A percentile compares a stretch with the other conserved stretches of the same genome.
These are phyloP conservation scores for Laticauda colubrina DNA, from an alignment of 2,113 vertebrate genomes.

Conservation along the genomic window DNA sequence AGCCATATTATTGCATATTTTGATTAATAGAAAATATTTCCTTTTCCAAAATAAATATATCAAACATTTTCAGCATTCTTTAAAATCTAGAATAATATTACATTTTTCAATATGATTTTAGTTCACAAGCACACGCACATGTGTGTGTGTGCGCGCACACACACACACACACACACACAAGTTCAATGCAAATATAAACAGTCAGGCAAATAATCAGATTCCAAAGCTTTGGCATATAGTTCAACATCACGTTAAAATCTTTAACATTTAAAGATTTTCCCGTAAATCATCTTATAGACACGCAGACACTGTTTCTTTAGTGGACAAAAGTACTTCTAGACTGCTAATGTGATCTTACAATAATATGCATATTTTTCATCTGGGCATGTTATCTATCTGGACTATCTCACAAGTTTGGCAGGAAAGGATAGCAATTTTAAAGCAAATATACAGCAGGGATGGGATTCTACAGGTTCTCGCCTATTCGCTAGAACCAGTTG, in stretches of 20 bases:
- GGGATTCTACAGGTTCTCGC: no score
- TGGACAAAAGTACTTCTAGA: no score
- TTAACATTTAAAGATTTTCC: neutral
- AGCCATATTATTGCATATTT: neutral
- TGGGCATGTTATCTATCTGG: no score
- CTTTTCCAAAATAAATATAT: neutral
- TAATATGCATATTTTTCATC: no score
- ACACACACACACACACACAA: neutral
- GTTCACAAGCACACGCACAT: no score
- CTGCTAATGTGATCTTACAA: no score
- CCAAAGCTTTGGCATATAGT: neutral
- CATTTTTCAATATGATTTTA: neutral
- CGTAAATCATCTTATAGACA: neutral
- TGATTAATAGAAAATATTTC: neutral
- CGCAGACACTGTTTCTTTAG: no score
- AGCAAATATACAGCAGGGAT: no score
- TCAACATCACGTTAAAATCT: neutral
- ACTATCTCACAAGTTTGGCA: no score
- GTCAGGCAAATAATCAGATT: neutral
- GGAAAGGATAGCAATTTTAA: no score
- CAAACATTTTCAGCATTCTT: neutral
- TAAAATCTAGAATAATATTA: neutral
- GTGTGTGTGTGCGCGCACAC: no score
- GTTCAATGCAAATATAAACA: neutral
- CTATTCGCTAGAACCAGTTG: no score